Evolutionary conservation across 2,888 invertebrate species (phyloP), one percentile per base, ranked within the genome.

Genomic region (Zhuqinia jingwanae): DNA sequence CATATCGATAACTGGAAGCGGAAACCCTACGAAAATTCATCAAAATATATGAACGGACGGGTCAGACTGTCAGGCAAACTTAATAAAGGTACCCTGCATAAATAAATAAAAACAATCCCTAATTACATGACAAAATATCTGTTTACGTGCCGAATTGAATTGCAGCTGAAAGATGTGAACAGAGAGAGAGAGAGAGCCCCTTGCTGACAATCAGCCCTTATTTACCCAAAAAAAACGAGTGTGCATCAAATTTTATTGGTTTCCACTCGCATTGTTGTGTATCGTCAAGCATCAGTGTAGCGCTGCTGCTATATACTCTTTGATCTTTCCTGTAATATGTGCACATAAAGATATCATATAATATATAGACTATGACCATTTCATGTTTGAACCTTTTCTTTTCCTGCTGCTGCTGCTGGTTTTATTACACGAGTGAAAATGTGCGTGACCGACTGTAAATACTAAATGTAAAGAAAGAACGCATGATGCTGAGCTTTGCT

Each of bases 151-250:
- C 87, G 60, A 60, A 85, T 79, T 88, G 85, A 89, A 89, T 88
- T 80, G 87, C 79, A 77, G 36, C 36, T 36, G 8, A 6, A 8
- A 36, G 8, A 36, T 36, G 36, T 6, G 36, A n/a, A n/a, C n/a
- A n/a, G 36, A 36, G 36, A 36, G 36, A 36, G 36, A 36, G 36
- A 3, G 47, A 77, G 58, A 80, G 80, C 75, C 79, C 75, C 79
- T 88, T 88, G 84, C 84, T 86, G 86, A 82, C 81, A 81, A 76
- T 80, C 76, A 83, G 87, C 79, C 80, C 84, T 83, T 87, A 84
- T 88, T 88, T 88, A 84, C 88, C 87, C 88, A 87, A 84, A 81
- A 81, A 85, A 81, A 81, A 85, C 80, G 65, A 86, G 73, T 75
- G 85, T 50, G 81, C 81, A 77, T 76, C 77, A 56, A 17, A 70